Conservation (phyloP, 2,797 vertebrate species). For the Takifugu ocellatus region DNA sequence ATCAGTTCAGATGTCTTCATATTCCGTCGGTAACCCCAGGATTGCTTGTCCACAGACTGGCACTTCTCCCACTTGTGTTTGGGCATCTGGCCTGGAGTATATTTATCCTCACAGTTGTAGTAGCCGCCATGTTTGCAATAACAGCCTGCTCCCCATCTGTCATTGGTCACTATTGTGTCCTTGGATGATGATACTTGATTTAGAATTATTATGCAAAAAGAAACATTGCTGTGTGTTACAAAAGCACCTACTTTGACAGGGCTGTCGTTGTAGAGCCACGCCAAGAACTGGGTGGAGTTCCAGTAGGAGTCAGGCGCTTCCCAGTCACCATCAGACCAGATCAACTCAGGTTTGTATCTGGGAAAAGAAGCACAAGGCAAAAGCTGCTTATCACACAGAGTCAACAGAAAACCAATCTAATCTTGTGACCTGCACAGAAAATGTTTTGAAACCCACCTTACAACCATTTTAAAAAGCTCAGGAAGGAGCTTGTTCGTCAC, state of each 20-base stretch:
- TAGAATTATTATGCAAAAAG: background rate
- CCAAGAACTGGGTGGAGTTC: constrained; percentile 92
- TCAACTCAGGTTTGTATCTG: constrained; percentile 87
- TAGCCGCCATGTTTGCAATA: constrained; percentile 89
- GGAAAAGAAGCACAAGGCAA: constrained; percentile 7
- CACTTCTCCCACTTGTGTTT: constrained; percentile 98
- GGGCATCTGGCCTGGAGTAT: constrained; percentile 77
- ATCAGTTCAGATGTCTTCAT: constrained; percentile 80
- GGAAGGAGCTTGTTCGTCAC: constrained; percentile 83
- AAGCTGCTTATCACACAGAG: background rate
- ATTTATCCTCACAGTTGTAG: constrained; percentile 92
- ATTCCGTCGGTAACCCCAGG: constrained; percentile 91
- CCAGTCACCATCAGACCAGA: constrained; percentile 96
- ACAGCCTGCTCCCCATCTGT: constrained; percentile 90
- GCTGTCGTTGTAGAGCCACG: constrained; percentile 97
- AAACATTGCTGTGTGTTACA: background rate
- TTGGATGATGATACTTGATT: constrained; percentile 31
- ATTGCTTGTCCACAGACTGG: constrained; percentile 83
- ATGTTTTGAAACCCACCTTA: constrained; percentile 70
- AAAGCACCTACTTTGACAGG: constrained; percentile 83
- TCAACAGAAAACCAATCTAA: background rate
- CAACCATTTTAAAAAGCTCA: constrained; percentile 88
- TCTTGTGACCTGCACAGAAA: background rate
- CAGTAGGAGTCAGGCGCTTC: constrained; percentile 91
- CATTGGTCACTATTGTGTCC: constrained; percentile 91